phyloP scores from a whole-genome alignment of 35 echinoderm and acorn worm genomes.

The Heliocidaris tuberculata region DNA sequence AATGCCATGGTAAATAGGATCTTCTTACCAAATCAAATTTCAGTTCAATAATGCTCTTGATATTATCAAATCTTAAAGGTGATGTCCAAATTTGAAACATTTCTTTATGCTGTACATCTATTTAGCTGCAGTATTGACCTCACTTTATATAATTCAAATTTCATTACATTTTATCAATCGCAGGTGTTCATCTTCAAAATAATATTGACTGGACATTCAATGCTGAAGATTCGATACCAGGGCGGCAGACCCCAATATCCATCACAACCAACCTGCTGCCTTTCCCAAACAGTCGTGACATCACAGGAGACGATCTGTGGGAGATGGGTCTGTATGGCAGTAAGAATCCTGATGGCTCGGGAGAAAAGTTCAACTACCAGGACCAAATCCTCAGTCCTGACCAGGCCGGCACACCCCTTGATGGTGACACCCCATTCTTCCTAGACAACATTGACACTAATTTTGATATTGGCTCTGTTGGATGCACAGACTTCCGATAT shows the following conservation, averaged over 20 bases:
- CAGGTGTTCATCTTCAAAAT: slow-evolving; percentile 47
- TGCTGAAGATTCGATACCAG: slow-evolving; percentile 53
- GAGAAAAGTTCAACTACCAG: slow-evolving; percentile 65
- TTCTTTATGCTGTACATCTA: not conserved
- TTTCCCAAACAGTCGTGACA: slow-evolving; percentile 58
- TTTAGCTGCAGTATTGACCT: not conserved
- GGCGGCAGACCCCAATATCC: slow-evolving; percentile 51
- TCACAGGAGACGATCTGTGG: slow-evolving; percentile 69
- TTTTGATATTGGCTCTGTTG: slow-evolving; percentile 81
- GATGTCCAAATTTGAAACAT: not conserved
- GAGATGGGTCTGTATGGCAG: slow-evolving; percentile 76
- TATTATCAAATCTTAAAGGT: not conserved
- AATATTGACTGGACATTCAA: slow-evolving; percentile 66
- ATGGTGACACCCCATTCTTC: slow-evolving; percentile 41
- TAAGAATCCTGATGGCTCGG: slow-evolving; percentile 62
- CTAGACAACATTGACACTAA: slow-evolving; percentile 56
- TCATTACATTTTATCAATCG: not conserved
- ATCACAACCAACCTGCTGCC: slow-evolving; percentile 54
- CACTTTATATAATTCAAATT: not conserved
- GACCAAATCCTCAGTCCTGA: slow-evolving; percentile 73
- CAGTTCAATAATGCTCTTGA: not conserved
- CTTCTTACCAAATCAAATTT: not conserved
- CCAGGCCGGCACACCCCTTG: slow-evolving; percentile 62
- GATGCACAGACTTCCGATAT: slow-evolving; percentile 72
- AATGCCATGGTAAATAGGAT: slow-evolving; percentile 52